Base-by-base conservation (phyloP, 2,797 vertebrate genomes). In the Falco biarmicus region DNA sequence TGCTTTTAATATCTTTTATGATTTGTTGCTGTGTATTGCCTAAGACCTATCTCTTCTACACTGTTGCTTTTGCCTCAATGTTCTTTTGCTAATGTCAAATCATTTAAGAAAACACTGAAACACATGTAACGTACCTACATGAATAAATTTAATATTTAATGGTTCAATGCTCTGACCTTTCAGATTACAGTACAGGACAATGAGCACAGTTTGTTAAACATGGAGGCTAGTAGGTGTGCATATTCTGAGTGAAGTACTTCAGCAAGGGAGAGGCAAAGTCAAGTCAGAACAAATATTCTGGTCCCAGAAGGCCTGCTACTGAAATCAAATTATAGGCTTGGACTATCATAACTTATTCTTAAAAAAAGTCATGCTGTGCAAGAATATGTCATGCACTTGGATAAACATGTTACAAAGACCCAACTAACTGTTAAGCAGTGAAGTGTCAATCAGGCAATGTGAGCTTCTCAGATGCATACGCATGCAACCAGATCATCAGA, bases 321-420 rank as follows among this genome's bases (percentile, higher is more conserved):
- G 69, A 86, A 97, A 93, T 95, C n/a, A 95, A 94, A 96, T 94
- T 89, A 94, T 76, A 94, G 94, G 82, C 22, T 84, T 93, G 70
- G 70, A 80, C 60, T 96, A 81, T 78, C 59, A 78, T 66, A 97
- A 93, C 11, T 93, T 80, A 84, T 63, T 93, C 70, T 87, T 96
- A 73, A 47, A 87, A 96, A 91, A 82, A 73, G 3, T 53, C 73
- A 37, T 45, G 32, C 84, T 91, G 65, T 71, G 50, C 37, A 95
- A 92, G 70, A 94, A 89, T 88, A 83, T 86, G 60, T 90, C 79
- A 45, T 50, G n/a, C 71, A 91, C 59, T 96, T 88, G 89, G 60
- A 87, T 83, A 97, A 93, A 89, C 54, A 93, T 86, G 64, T 88
- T 65, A 94, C 56, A 94, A 89, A 95, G 73, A 91, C 51, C 50